Evolutionary conservation across 2,113 vertebrate species (phyloP), one percentile per base, ranked within the genome.

Genomic region (Shinisaurus crocodilurus): DNA sequence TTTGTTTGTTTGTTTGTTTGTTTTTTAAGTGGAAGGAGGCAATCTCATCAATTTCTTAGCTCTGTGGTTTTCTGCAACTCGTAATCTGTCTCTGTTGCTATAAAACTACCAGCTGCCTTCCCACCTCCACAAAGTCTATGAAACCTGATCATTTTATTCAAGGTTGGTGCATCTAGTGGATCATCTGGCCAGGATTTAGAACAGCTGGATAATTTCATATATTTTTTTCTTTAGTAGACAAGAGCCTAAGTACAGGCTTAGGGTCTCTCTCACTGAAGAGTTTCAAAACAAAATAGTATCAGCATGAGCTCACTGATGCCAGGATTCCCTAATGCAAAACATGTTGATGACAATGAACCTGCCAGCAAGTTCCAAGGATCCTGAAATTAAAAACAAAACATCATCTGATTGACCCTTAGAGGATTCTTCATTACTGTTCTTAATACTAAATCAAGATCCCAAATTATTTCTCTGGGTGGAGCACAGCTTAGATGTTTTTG

Each of bases 201-300:
- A 88, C 91, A 95, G 94, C 93, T 95, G 95, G 91, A 91, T 96
- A 94, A 95, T 85, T 92, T 93, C 32, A n/a, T n/a, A 3, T 90
- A 92, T 96, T 87, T 92, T 95, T 96, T 82, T 45, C 82, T 92
- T 84, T 92, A 93, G 90, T 89, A 95, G 92, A 87, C 75, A 89
- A 77, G 79, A 94, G 85, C 87, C 90, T 94, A 85, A 88, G 90
- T 87, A n/a, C 79, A 93, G 74, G 18, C 18, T 82, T 69, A 82
- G 85, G 40, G 67, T 54, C 40, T 74, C 37, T 87, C 5, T 87
- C 48, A 95, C 2, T 79, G 20, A 50, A 81, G 57, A 75, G 63
- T 94, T 91, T 89, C 67, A 45, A 5, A 74, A 92, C 89, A 67
- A 90, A 90, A 88, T 88, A 90, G 82, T 69, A 69, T 48, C 16